Conservation (phyloP, 2,888 invertebrate genomes). For the Patella caerulea region DNA sequence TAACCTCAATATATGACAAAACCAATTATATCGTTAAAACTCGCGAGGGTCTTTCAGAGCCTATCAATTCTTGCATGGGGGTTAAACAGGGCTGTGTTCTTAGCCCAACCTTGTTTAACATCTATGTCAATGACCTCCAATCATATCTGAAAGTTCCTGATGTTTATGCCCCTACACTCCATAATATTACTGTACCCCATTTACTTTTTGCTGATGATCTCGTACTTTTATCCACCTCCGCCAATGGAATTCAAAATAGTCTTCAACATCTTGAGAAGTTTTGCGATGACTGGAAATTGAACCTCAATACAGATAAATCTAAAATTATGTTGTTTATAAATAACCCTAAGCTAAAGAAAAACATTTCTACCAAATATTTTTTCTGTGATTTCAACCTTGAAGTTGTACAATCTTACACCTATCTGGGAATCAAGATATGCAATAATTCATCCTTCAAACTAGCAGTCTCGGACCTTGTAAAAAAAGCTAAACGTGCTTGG, state of each 20-base stretch:
- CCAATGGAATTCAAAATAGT: neutral
- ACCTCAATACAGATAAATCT: neutral
- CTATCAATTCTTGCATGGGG: neutral
- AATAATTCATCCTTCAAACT: neutral
- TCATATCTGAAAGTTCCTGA: neutral
- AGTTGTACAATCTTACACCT: neutral
- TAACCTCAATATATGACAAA: neutral
- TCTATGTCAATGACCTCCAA: neutral
- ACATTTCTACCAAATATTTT: neutral
- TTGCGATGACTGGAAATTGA: neutral
- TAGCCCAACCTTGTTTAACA: neutral
- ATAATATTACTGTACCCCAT: neutral
- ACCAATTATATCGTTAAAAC: neutral
- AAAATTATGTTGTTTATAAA: neutral
- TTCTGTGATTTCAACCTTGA: neutral
- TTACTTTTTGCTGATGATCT: neutral
- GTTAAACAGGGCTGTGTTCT: slow-evolving; percentile 6
- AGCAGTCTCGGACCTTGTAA: neutral
- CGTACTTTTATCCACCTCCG: too few species aligned
- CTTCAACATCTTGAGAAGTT: neutral
- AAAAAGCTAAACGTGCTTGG: neutral
- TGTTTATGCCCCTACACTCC: neutral
- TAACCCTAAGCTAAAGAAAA: neutral
- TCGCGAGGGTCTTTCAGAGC: neutral
- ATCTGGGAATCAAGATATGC: neutral